A percentile compares a stretch with the other conserved stretches of the same genome.
Conservation (phyloP, 2,797 vertebrate genomes). For the Labeo calbasu region DNA sequence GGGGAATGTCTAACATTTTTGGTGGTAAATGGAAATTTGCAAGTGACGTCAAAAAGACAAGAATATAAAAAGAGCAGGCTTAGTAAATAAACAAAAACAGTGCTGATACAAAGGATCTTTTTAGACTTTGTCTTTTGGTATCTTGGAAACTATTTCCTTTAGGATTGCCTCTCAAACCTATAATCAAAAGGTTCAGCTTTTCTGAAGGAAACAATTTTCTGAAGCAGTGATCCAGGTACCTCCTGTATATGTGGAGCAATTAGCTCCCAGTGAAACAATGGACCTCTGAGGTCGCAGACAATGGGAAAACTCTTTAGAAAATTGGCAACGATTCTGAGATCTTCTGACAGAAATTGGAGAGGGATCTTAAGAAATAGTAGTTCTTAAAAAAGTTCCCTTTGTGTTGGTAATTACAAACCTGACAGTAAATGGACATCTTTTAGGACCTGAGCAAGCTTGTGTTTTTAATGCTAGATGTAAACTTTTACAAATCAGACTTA, state of each 20-base stretch:
- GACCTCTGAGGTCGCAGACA: background rate
- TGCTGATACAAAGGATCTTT: slow-evolving; percentile 39
- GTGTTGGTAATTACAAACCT: background rate
- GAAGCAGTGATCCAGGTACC: slow-evolving; percentile 40
- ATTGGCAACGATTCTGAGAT: background rate
- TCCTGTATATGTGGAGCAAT: slow-evolving; percentile 33
- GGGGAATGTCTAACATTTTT: background rate
- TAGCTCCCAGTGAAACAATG: slow-evolving; percentile 43
- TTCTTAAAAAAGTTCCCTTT: background rate
- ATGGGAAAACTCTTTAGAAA: slow-evolving; percentile 20
- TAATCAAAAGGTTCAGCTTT: slow-evolving; percentile 33
- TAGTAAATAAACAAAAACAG: background rate
- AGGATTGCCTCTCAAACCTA: background rate
- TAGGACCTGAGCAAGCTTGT: background rate
- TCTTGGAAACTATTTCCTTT: slow-evolving; percentile 6
- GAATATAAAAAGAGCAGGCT: slow-evolving; percentile 3
- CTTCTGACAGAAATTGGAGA: background rate
- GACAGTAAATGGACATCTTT: too few relatives aligned
- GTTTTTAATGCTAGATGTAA: background rate
- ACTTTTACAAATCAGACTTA: too few relatives aligned
- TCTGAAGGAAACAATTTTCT: slow-evolving; percentile 50
- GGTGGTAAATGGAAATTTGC: background rate
- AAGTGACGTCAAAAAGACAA: background rate
- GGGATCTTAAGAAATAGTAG: background rate
- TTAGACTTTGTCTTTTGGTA: slow-evolving; percentile 15